These are phyloP conservation scores for Drosophila quasianomalipes DNA, from an alignment of 2,888 invertebrate genomes.

Conservation along the genomic window DNA sequence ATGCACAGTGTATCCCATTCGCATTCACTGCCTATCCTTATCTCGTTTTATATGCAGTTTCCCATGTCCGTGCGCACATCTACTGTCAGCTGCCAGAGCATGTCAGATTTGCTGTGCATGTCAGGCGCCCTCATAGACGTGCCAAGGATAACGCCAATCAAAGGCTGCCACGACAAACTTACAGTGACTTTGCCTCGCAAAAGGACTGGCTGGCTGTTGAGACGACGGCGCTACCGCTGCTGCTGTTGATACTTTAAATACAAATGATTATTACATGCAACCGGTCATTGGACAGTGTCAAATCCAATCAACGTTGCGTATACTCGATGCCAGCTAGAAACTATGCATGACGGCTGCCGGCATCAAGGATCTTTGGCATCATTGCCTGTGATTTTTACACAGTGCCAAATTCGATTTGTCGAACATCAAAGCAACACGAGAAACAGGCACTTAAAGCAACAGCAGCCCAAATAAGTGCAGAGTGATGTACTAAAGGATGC, in stretches of 20 bases:
- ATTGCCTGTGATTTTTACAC: slow-evolving; percentile 35
- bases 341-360: slow-evolving; percentile 4
- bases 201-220: not conserved
- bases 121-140: slow-evolving; percentile 69
- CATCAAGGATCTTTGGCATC: not conserved
- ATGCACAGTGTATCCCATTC: slow-evolving; percentile 42
- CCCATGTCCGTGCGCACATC: slow-evolving; percentile 32
- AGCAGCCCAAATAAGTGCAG: slow-evolving; percentile 26
- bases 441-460: slow-evolving; percentile 18
- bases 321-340: slow-evolving; percentile 51
- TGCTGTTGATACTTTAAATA: slow-evolving; percentile 46
- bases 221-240: not conserved
- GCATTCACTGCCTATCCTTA: not conserved
- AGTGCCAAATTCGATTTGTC: slow-evolving; percentile 73
- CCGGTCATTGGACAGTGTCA: slow-evolving; percentile 59
- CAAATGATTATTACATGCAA: slow-evolving; percentile 63
- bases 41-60: slow-evolving; percentile 45
- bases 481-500: slow-evolving; percentile 19
- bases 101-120: slow-evolving; percentile 74
- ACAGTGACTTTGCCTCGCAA: slow-evolving; percentile 5
- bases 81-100: slow-evolving; percentile 67
- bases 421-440: slow-evolving; percentile 69
- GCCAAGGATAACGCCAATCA: slow-evolving; percentile 72
- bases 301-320: slow-evolving; percentile 78
- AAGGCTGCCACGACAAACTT: slow-evolving; percentile 43